Percentiles rank a stretch among this genome's conserved stretches.
Evolutionary conservation across 2,113 vertebrate genomes (phyloP).

Genomic region (Chloebia gouldiae): DNA sequence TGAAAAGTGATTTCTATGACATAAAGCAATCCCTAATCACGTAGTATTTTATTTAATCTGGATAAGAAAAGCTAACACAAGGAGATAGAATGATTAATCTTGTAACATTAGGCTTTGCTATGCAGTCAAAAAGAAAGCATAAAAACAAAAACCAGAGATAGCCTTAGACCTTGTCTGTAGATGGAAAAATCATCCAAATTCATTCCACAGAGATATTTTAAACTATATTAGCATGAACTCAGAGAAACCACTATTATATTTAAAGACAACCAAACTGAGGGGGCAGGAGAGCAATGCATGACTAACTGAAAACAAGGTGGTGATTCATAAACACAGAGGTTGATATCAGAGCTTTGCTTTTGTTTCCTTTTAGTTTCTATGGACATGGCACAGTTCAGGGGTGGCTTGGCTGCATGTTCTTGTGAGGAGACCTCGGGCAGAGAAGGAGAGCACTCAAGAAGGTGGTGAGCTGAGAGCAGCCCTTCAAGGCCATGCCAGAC

Average conservation of each 20-base stretch:
- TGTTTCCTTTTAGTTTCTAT: neutral
- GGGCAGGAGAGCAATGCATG: fast-evolving
- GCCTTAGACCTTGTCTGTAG: neutral
- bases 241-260: neutral
- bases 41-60: neutral
- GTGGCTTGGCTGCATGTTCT: fast-evolving
- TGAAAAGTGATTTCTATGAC: neutral
- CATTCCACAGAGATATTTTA: neutral
- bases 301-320: neutral
- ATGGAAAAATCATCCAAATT: neutral
- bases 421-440: neutral
- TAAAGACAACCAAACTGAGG: neutral
- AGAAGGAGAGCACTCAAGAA: neutral
- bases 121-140: neutral
- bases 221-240: neutral
- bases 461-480: neutral
- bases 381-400: neutral
- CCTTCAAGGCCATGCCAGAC: fast-evolving
- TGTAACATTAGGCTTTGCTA: neutral
- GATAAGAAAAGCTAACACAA: neutral
- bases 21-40: neutral
- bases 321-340: fast-evolving
- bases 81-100: neutral
- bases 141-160: neutral
- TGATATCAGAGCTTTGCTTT: neutral